Base-by-base conservation (phyloP, 1,140 invertebrate genomes). In the Goniozus legneri region DNA sequence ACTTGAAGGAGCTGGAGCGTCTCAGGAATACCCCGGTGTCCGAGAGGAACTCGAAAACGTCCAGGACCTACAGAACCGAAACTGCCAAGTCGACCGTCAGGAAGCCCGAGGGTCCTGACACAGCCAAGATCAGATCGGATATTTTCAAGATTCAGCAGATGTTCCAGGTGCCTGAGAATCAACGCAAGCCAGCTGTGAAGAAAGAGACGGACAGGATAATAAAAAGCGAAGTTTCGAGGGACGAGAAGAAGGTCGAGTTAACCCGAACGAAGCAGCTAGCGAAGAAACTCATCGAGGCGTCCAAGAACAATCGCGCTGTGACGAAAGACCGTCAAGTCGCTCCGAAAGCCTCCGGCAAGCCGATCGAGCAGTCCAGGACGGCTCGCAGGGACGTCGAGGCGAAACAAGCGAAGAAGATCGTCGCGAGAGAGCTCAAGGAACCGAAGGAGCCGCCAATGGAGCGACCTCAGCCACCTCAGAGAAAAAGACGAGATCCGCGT, bases 1-100 rank as follows among this genome's bases (percentile, higher is more conserved):
- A 68, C 30, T 39, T 73, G 27, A 58, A 62, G 21, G 70, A 73
- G 21, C 34, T 73, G 2, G 70, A 73, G 27, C 59, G 64, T 4
- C 31, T 73, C 1, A 53, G 69, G 24, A 73, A 60, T 21, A 67
- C 60, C 4, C 59, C 67, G 7, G 24, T 50, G 21, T 52, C 59
- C 8, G 56, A 61, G 2, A 58, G 53, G 21, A 54, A 56, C 52
- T 24, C 48, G 10, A 50, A 39, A 36, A 14, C 19, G 0, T 12
- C 10, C 12, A 34, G 34, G 7, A 54, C 12, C 10, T 27, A 44
- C 13, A 31, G 13, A 38, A 39, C 22, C 15, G 45, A 50, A 4
- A 13, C 21, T 2, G 59, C n/a, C 6, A n/a, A 10, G 3, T 21
- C 34, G 3, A n/a, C 12, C n/a, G 40, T n/a, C 10, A 52, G 55